Percentiles rank a stretch among this genome's conserved stretches.
phyloP scores from a whole-genome alignment of 2,113 vertebrate genomes.

The Peucedramus taeniatus region DNA sequence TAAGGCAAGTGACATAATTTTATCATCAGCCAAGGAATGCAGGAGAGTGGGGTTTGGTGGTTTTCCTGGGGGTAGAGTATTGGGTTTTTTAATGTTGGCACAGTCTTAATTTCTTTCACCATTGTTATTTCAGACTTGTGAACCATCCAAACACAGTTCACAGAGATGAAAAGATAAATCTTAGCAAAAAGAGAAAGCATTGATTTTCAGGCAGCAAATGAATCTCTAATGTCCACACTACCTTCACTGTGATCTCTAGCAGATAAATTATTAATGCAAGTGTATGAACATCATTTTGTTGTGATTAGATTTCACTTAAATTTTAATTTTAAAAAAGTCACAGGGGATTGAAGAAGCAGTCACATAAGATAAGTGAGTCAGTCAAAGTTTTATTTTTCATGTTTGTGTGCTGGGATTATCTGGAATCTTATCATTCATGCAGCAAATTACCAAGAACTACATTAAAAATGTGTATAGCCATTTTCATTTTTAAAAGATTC shows the following conservation, averaged over 20 bases:
- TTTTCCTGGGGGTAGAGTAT: not conserved
- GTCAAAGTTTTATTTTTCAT: conserved; percentile 79
- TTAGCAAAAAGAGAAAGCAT: conserved; percentile 37
- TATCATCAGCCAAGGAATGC: not conserved
- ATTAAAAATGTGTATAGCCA: conserved; percentile 85
- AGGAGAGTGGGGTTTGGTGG: not conserved
- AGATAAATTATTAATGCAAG: conserved; percentile 77
- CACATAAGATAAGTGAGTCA: conserved; percentile 69
- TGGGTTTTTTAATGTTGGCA: not conserved
- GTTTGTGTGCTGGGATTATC: conserved; percentile 80
- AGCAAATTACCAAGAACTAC: conserved; percentile 83
- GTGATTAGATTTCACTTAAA: conserved; percentile 77
- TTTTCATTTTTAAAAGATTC: conserved; percentile 83
- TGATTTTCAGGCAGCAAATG: conserved; percentile 49
- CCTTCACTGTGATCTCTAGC: conserved; percentile 63
- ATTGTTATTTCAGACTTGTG: conserved; percentile 40
- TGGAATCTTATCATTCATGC: conserved; percentile 81
- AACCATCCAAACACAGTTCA: conserved; percentile 27
- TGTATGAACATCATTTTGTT: conserved; percentile 77
- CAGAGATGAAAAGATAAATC: conserved; percentile 40
- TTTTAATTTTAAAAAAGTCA: conserved; percentile 77
- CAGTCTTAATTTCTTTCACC: conserved; percentile 16
- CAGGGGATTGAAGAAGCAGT: conserved; percentile 65
- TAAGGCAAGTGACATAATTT: not conserved
- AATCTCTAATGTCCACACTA: conserved; percentile 58